Conservation (phyloP, 2,888 invertebrate genomes). For the Brenthis ino region DNA sequence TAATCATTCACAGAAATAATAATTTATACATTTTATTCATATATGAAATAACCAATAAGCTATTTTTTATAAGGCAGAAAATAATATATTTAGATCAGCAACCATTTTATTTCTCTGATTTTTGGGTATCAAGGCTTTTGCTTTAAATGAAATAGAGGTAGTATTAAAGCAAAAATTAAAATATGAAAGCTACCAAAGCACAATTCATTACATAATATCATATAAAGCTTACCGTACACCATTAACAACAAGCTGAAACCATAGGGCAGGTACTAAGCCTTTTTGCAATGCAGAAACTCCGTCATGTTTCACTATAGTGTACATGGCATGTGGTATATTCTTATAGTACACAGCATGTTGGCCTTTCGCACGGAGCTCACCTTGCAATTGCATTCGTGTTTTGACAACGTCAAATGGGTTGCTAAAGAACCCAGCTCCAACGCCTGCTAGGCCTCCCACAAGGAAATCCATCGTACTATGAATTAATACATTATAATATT, state of each 20-base stretch:
- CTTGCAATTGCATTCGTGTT: slow-evolving; percentile 93
- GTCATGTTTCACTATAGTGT: slow-evolving; percentile 88
- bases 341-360: slow-evolving; percentile 83
- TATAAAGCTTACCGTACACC: slow-evolving; percentile 75
- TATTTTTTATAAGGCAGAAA: too few species aligned
- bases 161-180: too few species aligned
- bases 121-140: too few species aligned
- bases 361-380: slow-evolving; percentile 87
- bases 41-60: too few species aligned
- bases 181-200: too few species aligned
- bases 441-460: slow-evolving; percentile 89
- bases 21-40: background rate
- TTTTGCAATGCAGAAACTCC: slow-evolving; percentile 88
- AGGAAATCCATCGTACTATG: slow-evolving; percentile 85
- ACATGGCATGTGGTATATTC: slow-evolving; percentile 91
- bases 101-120: too few species aligned
- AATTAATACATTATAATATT: slow-evolving; percentile 24
- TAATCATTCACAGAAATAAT: background rate
- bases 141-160: too few species aligned
- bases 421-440: slow-evolving; percentile 90
- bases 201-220: too few species aligned
- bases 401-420: slow-evolving; percentile 96
- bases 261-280: slow-evolving; percentile 91
- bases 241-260: slow-evolving; percentile 88
- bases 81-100: too few species aligned